Base-by-base conservation (phyloP, 2,888 invertebrate genomes). In the Tuberolachnus salignus region DNA sequence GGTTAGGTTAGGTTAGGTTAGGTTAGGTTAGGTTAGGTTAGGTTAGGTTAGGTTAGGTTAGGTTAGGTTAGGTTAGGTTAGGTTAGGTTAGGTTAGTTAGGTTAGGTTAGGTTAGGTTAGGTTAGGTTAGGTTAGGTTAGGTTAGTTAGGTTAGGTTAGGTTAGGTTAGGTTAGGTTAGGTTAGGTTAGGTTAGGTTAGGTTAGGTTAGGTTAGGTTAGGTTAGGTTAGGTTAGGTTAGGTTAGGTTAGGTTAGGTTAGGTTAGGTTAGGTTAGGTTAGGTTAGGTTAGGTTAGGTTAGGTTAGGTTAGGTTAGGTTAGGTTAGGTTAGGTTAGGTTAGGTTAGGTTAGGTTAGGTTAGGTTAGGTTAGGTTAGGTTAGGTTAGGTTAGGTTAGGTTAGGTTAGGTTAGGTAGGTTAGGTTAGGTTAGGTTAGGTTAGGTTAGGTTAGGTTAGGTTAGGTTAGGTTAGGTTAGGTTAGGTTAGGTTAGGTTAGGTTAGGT, bases 381-480 rank as follows among this genome's bases (percentile, higher is more conserved):
- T n/a, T n/a, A n/a, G n/a, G n/a, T n/a, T n/a, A n/a, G n/a, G n/a
- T n/a, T n/a, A n/a, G n/a, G n/a, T n/a, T n/a, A 34, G n/a, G 59
- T 13, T 59, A 16, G n/a, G 59, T 53, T 72, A 57, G 57, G 72
- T 72, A 72, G 72, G 72, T 72, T 72, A 72, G 72, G 72, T 72
- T n/a, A n/a, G n/a, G n/a, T n/a, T n/a, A n/a, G n/a, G n/a, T n/a
- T n/a, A n/a, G n/a, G n/a, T n/a, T n/a, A n/a, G n/a, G n/a, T n/a
- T 72, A 72, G 72, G 78, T 81, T 81, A 78, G 78, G 75, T 78
- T 78, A 81, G 75, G 81, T n/a, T n/a, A n/a, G n/a, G 78, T 81
- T 70, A 42, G 42, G 26, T 44, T 19, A 42, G 72, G 57, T 72
- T 59, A 59, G 72, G 57, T 72, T 59, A 59, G 72, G 57, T 72